A percentile compares a stretch with the other conserved stretches of the same genome.
Evolutionary conservation across 2,113 vertebrate species (phyloP).

Genomic region (Corvus moneduloides): DNA sequence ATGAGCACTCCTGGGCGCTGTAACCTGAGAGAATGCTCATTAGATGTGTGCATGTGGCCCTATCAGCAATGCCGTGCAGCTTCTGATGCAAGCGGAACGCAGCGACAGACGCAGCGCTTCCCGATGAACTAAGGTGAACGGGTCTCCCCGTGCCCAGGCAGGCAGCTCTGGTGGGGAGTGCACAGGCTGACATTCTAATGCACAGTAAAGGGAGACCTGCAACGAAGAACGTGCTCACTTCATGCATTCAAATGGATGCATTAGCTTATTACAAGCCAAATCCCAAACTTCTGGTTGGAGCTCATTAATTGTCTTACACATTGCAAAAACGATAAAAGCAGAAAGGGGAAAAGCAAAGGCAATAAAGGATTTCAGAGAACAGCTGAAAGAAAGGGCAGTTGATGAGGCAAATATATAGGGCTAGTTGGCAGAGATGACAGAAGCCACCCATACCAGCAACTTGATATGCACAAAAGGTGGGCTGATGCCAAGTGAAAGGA

Average conservation of each 20-base stretch:
- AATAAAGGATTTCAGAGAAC: not conserved
- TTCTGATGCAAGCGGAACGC: conserved; percentile 49
- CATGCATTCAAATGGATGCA: conserved; percentile 47
- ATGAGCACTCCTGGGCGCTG: conserved; percentile 74
- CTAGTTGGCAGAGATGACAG: not conserved
- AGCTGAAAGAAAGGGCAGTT: not conserved
- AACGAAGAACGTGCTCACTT: not conserved
- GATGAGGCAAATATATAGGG: not conserved
- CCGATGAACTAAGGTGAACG: conserved; percentile 49
- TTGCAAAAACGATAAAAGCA: not conserved
- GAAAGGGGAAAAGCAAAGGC: not conserved
- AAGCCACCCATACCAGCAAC: not conserved
- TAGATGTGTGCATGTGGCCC: conserved; percentile 69
- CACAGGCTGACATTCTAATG: not conserved
- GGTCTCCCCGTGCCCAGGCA: conserved; percentile 50
- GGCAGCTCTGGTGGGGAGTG: not conserved
- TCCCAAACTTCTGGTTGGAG: not conserved
- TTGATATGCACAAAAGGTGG: fast-evolving
- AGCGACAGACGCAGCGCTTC: not conserved
- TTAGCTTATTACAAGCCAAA: not conserved
- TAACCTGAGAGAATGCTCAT: conserved; percentile 70
- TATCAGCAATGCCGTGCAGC: conserved; percentile 69
- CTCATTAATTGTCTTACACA: not conserved
- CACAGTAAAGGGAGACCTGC: not conserved
- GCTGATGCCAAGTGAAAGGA: not conserved